Evolutionary conservation across 2,797 vertebrate genomes (phyloP), one percentile per base, ranked within the genome.

Genomic region (Myoxocephalus aenaeus): DNA sequence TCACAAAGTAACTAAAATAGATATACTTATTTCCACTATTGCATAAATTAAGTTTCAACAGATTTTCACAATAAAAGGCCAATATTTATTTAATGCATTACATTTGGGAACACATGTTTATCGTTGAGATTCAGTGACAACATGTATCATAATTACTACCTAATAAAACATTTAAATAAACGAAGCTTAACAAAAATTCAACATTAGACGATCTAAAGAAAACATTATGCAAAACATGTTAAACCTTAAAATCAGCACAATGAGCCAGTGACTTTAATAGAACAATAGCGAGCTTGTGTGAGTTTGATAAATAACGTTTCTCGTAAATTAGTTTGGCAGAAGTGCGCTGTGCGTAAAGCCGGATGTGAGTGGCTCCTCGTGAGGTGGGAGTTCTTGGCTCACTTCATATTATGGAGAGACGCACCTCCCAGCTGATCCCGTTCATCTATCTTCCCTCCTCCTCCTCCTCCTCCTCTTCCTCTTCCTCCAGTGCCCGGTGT

Each of bases 401-500:
- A 22, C 65, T 78, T 68, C 56, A 61, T 77, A n/a, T 65, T 80
- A 27, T 72, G 72, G 27, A 82, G 81, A 87, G 85, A 88, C 85
- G 73, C 76, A 85, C 87, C 87, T 88, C 86, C 87, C 84, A 86
- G 75, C 77, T 87, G 87, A 88, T 89, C 70, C 78, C 71, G 72
- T 75, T 87, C 59, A 87, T 82, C 61, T 71, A 36, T 68, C 63
- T 50, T 34, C 61, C 32, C 54, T 17, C 54, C 27, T 56, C 53
- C 50, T 53, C n/a, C 22, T n/a, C 7, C 73, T 62, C 50, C 25
- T 50, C 61, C 48, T 32, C 54, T 50, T 36, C 50, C 29, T 69
- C 46, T 6, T 58, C 67, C 53, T 17, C 11, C 76, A 32, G 53
- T 22, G 13, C 65, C 75, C 82, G 46, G 72, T 72, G 70, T 59